These are phyloP conservation scores for Thymelicus sylvestris DNA, from an alignment of 2,888 invertebrate genomes.

Conservation along the genomic window DNA sequence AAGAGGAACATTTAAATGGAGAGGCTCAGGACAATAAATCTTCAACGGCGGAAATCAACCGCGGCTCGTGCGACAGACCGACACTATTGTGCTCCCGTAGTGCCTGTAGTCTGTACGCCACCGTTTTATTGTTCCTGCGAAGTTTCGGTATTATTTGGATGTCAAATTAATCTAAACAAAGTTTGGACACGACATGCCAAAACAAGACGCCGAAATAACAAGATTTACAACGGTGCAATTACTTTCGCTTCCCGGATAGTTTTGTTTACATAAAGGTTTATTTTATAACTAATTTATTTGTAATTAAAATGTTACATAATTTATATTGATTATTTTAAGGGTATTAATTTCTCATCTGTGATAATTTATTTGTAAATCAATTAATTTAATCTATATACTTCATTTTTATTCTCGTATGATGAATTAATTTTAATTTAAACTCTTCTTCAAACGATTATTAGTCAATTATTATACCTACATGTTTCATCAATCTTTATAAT, in stretches of 20 bases:
- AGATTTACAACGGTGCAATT: background rate
- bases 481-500: too few relatives aligned
- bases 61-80: slow-evolving; percentile 1
- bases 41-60: slow-evolving; percentile 8
- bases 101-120: too few relatives aligned
- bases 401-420: too few relatives aligned
- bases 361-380: too few relatives aligned
- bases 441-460: too few relatives aligned
- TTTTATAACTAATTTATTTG: too few relatives aligned
- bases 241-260: background rate
- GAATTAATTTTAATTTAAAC: too few relatives aligned
- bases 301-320: too few relatives aligned
- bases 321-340: too few relatives aligned
- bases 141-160: background rate
- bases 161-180: slow-evolving; percentile 9
- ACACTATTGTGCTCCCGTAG: slow-evolving; percentile 1
- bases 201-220: background rate
- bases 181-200: background rate
- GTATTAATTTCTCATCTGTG: too few relatives aligned
- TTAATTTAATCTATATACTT: too few relatives aligned
- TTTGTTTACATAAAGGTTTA: background rate
- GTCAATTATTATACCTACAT: too few relatives aligned
- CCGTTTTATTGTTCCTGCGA: slow-evolving; percentile 11
- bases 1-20: slow-evolving; percentile 34
- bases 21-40: slow-evolving; percentile 5